Base-by-base conservation (phyloP, 2,888 invertebrate species). In the Sarcophaga carnaria region DNA sequence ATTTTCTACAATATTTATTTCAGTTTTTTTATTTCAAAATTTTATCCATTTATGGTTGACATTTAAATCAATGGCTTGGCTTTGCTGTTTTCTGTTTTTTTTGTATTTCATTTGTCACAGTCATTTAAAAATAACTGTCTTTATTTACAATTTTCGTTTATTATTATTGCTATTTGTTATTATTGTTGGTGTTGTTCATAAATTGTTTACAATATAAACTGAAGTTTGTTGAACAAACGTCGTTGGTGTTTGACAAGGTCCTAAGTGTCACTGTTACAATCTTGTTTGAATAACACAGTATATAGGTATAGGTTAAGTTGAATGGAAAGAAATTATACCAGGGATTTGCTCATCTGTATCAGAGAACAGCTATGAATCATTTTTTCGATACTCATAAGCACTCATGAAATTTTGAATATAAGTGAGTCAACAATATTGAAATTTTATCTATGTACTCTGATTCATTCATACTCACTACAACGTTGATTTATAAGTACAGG, bases 121-220 rank as follows among this genome's bases (percentile, higher is more conserved):
- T 37, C 59, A 59, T 77, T 77, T 67, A 67, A 77, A 74, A 77
- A 59, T 67, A 49, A 76, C 59, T 66, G 76, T 67, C 77, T 77
- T 22, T 59, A 77, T 77, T 77, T 59, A 10, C 0, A 5, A 27
- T 37, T 37, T 37, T 37, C 37, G 10, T 37, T 37, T n/a, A 27
- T 70, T 70, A 54, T 47, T 60, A 75, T 45, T 37, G 20, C 10
- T 77, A 17, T 62, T 47, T 60, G 37, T 10, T 10, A 37, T 37
- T 37, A 10, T 17, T 17, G n/a, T 22, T 74, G 72, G 63, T 74
- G 45, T 62, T 45, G 62, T 45, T 62, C 62, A 37, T 20, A 54
- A 54, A 54, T 54, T 54, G 54, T 54, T 54, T 54, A 54, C 17
- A 54, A 17, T 54, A 54, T 54, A 54, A 54, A 54, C 12, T 54